A percentile compares a stretch with the other conserved stretches of the same genome.
These are phyloP conservation scores for Sycon ciliatum DNA, from an alignment of 37 sponge, comb jelly and placozoan genomes.

Conservation along the genomic window DNA sequence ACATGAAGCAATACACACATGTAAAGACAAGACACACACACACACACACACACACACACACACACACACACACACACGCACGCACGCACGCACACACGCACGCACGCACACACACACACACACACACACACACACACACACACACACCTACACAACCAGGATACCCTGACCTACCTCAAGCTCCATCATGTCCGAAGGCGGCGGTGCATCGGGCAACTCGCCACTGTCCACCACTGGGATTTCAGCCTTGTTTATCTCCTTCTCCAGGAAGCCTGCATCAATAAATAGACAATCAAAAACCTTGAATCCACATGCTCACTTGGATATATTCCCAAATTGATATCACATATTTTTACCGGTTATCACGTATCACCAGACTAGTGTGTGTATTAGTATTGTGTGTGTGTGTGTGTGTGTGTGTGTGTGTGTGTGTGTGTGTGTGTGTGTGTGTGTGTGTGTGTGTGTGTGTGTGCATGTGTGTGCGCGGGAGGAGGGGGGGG, in stretches of 20 bases:
- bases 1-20: no score
- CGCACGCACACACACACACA: slow-evolving; percentile 17
- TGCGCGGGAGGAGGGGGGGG: no score
- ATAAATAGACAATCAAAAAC: not conserved
- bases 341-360: not conserved
- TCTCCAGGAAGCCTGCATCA: slow-evolving; percentile 63
- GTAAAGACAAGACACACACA: no score
- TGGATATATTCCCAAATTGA: not conserved
- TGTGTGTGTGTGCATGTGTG: no score
- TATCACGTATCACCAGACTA: not conserved
- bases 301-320: not conserved
- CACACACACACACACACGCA: no score
- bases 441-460: no score
- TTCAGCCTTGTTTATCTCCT: slow-evolving; percentile 70
- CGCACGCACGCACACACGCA: not conserved
- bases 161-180: slow-evolving; percentile 57
- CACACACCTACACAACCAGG: not conserved
- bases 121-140: slow-evolving; percentile 11
- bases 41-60: no score
- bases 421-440: no score
- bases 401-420: no score
- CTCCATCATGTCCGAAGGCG: slow-evolving; percentile 87
- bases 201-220: slow-evolving; percentile 74
- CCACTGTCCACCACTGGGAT: slow-evolving; percentile 52
- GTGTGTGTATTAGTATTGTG: no score